Evolutionary conservation across 37 sponge, comb jelly and placozoan species (phyloP).

Genomic region (Theonella swinhoei): DNA sequence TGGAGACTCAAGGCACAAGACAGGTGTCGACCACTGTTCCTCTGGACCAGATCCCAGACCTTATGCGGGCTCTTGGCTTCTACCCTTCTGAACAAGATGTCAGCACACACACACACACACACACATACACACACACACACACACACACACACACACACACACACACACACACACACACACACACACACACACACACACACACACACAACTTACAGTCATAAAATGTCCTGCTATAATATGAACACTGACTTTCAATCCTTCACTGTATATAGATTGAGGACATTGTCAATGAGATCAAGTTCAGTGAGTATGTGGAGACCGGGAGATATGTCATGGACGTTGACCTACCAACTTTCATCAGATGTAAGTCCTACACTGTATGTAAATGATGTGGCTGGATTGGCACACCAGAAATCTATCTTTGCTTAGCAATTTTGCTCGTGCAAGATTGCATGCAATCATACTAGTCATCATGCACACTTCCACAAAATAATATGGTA

Average conservation of each 20-base stretch:
- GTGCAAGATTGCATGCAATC: too few relatives aligned
- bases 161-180: too few relatives aligned
- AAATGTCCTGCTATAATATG: too few relatives aligned
- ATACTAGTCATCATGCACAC: too few relatives aligned
- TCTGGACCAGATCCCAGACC: slow-evolving; percentile 85
- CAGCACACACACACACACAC: not conserved
- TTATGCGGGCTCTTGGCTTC: slow-evolving; percentile 97
- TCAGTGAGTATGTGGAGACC: slow-evolving; percentile 90
- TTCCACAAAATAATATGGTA: too few relatives aligned
- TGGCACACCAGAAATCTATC: not conserved
- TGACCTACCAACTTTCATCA: slow-evolving; percentile 81
- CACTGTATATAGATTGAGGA: slow-evolving; percentile 96
- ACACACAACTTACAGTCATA: too few relatives aligned
- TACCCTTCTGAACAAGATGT: slow-evolving; percentile 98
- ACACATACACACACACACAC: not conserved
- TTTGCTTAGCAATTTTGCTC: not conserved
- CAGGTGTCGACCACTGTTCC: slow-evolving; percentile 73
- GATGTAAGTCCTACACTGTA: slow-evolving; percentile 53
- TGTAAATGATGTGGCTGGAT: not conserved
- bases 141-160: too few relatives aligned
- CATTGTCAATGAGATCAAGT: slow-evolving; percentile 97
- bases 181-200: too few relatives aligned
- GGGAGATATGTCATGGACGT: slow-evolving; percentile 69
- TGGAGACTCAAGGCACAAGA: slow-evolving; percentile 57
- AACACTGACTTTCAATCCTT: too few relatives aligned